A percentile compares a stretch with the other conserved stretches of the same genome.
Conservation (phyloP, 2,888 invertebrate species). For the Taenaris catops region DNA sequence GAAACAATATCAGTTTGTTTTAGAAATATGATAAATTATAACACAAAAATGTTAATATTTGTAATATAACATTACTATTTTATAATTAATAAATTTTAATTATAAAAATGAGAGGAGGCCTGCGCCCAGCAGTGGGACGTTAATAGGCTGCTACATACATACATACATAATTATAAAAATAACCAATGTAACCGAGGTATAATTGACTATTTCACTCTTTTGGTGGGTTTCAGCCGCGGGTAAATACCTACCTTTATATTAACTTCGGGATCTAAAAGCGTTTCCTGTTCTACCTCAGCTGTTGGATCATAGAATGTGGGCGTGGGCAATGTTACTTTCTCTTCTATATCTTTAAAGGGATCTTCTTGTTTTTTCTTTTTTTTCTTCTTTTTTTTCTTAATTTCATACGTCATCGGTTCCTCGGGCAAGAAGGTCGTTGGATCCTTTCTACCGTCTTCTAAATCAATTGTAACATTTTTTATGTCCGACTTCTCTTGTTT, state of each 20-base stretch:
- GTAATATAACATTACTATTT: no score
- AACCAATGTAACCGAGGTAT: no score
- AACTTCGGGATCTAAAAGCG: slow-evolving; percentile 54
- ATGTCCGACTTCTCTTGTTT: slow-evolving; percentile 24
- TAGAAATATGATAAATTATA: no score
- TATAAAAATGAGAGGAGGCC: no score
- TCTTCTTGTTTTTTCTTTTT: slow-evolving; percentile 57
- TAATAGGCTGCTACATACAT: no score
- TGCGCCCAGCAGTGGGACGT: no score
- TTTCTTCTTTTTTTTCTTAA: slow-evolving; percentile 64
- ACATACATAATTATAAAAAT: no score
- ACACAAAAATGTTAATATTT: no score
- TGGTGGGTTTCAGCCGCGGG: no score
- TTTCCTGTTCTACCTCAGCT: slow-evolving; percentile 16
- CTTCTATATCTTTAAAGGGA: slow-evolving; percentile 60
- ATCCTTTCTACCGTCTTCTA: slow-evolving; percentile 40
- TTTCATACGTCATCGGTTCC: slow-evolving; percentile 64
- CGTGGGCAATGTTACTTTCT: slow-evolving; percentile 28
- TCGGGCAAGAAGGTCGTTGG: slow-evolving; percentile 62
- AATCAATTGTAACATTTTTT: slow-evolving; percentile 25
- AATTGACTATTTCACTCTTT: no score
- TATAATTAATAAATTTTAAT: no score
- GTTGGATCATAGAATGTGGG: slow-evolving; percentile 25
- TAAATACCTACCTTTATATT: slow-evolving; percentile 66
- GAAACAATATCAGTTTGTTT: no score